Conservation (phyloP, 2,113 vertebrate species). For the Romanogobio albipinnatus region DNA sequence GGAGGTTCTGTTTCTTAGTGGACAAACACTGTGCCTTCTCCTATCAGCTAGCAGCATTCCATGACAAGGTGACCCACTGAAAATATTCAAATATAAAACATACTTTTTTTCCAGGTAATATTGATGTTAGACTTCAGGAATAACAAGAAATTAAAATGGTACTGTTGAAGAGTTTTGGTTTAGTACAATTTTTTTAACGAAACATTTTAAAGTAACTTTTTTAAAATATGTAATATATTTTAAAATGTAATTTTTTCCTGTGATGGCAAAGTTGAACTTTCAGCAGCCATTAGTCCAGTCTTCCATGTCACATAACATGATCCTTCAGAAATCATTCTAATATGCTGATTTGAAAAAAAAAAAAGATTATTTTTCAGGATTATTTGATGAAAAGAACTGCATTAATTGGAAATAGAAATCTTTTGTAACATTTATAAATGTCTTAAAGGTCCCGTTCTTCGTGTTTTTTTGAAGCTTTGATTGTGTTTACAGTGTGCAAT, state of each 20-base stretch:
- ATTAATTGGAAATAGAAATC: not conserved
- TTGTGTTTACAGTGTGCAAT: too few species aligned
- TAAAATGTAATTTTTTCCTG: not conserved
- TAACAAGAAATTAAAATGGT: not conserved
- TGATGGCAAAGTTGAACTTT: not conserved
- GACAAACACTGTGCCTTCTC: conserved; percentile 96
- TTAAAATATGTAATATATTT: not conserved
- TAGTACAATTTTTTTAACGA: not conserved
- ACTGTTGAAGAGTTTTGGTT: not conserved
- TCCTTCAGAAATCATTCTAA: not conserved
- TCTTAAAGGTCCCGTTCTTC: too few species aligned
- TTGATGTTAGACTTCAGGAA: not conserved
- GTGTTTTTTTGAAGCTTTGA: too few species aligned
- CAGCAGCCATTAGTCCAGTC: not conserved
- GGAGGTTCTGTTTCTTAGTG: conserved; percentile 95
- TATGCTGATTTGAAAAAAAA: not conserved
- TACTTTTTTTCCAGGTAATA: not conserved
- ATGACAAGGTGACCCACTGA: conserved; percentile 81
- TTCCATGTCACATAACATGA: not conserved
- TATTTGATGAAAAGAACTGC: not conserved
- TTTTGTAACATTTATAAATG: not conserved
- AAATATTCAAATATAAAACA: not conserved
- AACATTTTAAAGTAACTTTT: too few species aligned
- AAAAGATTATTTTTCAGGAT: not conserved
- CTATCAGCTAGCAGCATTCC: conserved; percentile 82